Evolutionary conservation across 1,140 invertebrate species (phyloP).

Genomic region (Carcinoscorpius rotundicauda): DNA sequence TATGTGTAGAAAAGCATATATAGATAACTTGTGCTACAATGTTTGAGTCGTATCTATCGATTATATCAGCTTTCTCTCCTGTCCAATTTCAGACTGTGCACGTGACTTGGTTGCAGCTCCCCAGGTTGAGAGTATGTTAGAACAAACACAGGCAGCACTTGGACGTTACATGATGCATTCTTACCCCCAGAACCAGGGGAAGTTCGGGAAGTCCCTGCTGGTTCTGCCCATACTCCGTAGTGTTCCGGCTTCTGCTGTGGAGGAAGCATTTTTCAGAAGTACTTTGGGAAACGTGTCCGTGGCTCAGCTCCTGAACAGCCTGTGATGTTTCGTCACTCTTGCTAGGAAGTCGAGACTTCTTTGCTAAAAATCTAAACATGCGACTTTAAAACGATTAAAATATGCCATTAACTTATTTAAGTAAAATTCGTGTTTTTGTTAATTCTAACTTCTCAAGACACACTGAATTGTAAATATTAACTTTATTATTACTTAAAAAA

Average conservation of each 20-base stretch:
- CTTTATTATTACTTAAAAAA: too few species aligned
- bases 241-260: slow-evolving; percentile 5
- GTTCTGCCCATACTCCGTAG: slow-evolving; percentile 11
- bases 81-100: slow-evolving; percentile 15
- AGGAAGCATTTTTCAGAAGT: neutral
- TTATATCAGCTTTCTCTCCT: too few species aligned
- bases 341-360: too few species aligned
- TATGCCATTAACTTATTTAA: too few species aligned
- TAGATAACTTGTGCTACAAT: too few species aligned
- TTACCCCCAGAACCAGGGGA: slow-evolving; percentile 9
- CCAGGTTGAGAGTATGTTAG: slow-evolving; percentile 11
- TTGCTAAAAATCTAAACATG: too few species aligned
- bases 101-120: slow-evolving; percentile 8
- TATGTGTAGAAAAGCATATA: too few species aligned
- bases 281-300: neutral
- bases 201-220: slow-evolving; percentile 16
- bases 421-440: too few species aligned
- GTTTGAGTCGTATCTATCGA: too few species aligned
- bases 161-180: slow-evolving; percentile 23
- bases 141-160: slow-evolving; percentile 24
- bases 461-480: too few species aligned
- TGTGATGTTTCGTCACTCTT: neutral
- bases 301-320: neutral
- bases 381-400: too few species aligned
- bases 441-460: too few species aligned